Conservation (phyloP, 2,888 invertebrate genomes). For the Hoplodrina ambigua region DNA sequence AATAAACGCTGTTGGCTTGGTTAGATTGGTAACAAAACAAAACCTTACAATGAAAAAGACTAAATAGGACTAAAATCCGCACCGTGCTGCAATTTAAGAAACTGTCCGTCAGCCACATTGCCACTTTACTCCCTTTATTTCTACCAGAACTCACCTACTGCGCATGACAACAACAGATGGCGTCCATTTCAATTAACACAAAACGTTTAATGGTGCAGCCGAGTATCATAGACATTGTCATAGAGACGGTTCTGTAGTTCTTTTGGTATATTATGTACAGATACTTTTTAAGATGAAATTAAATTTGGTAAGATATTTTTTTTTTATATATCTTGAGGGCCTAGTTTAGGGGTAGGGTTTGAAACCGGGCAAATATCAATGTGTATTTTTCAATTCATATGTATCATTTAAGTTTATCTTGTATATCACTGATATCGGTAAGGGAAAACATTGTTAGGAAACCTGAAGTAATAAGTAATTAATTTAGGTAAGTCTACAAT, state of each 20-base stretch:
- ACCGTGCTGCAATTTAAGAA: not conserved
- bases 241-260: constrained; percentile 54
- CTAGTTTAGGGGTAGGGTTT: too few relatives aligned
- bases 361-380: too few relatives aligned
- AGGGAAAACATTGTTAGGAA: too few relatives aligned
- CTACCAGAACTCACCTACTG: constrained; percentile 1
- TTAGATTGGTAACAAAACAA: too few relatives aligned
- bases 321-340: too few relatives aligned
- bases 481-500: too few relatives aligned
- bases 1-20: too few relatives aligned
- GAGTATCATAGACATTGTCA: constrained; percentile 52
- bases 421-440: too few relatives aligned
- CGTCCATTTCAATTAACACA: constrained; percentile 62
- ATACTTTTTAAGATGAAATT: constrained; percentile 6
- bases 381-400: too few relatives aligned
- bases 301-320: too few relatives aligned
- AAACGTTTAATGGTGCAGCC: constrained; percentile 63
- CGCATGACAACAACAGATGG: constrained; percentile 29
- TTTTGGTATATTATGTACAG: constrained; percentile 57
- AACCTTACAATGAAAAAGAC: not conserved
- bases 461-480: too few relatives aligned
- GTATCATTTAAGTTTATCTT: too few relatives aligned
- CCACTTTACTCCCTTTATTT: constrained; percentile 2
- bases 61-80: not conserved
- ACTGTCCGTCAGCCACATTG: not conserved